phyloP scores from a whole-genome alignment of 2,113 vertebrate genomes.

The Chaetorhynchus papuensis region DNA sequence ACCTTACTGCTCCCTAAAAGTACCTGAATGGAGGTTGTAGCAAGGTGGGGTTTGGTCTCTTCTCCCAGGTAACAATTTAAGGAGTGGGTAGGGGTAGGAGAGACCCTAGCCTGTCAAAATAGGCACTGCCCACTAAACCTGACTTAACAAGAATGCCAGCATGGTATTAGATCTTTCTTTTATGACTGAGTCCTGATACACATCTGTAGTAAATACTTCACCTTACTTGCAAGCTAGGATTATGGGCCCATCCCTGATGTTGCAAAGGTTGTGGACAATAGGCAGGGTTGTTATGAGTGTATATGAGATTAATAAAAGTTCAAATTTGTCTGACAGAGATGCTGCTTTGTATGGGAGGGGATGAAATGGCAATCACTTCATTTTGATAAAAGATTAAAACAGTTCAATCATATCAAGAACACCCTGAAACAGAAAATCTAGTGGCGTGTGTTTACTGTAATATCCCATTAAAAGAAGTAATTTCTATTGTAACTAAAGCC shows the following conservation, averaged over 20 bases:
- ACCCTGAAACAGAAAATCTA: not conserved
- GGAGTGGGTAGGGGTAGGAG: not conserved
- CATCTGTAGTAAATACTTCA: not conserved
- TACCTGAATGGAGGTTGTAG: not conserved
- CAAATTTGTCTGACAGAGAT: not conserved
- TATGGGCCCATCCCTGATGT: not conserved
- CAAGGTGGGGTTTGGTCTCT: accelerated
- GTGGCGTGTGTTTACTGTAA: not conserved
- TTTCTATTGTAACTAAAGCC: not conserved
- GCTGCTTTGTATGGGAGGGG: not conserved
- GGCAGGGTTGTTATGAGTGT: not conserved
- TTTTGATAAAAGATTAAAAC: slow-evolving; percentile 32
- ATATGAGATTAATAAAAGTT: not conserved
- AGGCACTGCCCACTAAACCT: not conserved
- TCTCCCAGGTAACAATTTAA: not conserved
- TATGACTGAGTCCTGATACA: not conserved
- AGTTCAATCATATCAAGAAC: not conserved
- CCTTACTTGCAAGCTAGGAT: not conserved
- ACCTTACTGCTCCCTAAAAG: not conserved
- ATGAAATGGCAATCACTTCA: not conserved
- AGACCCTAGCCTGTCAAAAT: slow-evolving; percentile 12
- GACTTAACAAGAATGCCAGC: not conserved
- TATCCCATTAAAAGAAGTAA: not conserved
- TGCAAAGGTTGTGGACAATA: not conserved
- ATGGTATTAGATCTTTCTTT: not conserved